A percentile compares a stretch with the other conserved stretches of the same genome.
Evolutionary conservation across 1,140 invertebrate genomes (phyloP).

Genomic region (Sinonovacula constricta): DNA sequence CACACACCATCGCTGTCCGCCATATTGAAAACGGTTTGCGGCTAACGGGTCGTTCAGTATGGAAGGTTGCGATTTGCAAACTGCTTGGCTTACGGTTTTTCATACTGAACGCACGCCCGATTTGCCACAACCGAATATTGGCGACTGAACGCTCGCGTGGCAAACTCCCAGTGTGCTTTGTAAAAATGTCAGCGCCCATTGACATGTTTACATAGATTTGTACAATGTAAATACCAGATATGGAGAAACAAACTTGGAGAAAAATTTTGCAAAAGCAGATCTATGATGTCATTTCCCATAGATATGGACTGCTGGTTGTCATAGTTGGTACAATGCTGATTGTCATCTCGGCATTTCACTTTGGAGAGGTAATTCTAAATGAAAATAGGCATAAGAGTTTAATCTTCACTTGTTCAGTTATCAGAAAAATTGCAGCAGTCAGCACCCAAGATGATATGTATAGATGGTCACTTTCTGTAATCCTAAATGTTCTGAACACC

Average conservation of each 20-base stretch:
- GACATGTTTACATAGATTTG: constrained; percentile 31
- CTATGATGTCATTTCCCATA: constrained; percentile 77
- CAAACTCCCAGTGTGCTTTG: constrained; percentile 16
- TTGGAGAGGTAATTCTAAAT: constrained; percentile 76
- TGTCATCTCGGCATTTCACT: constrained; percentile 72
- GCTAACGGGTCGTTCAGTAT: too few species aligned
- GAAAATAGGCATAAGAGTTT: background rate
- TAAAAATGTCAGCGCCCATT: constrained; percentile 48
- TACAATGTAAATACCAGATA: background rate
- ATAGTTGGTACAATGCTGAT: constrained; percentile 70
- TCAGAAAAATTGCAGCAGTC: background rate
- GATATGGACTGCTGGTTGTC: constrained; percentile 73
- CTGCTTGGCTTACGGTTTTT: too few species aligned
- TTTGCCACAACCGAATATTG: too few species aligned
- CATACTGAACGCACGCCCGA: too few species aligned
- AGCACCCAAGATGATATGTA: too few species aligned
- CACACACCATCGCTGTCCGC: too few species aligned
- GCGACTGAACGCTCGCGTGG: too few species aligned
- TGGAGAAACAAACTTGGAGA: constrained; percentile 55
- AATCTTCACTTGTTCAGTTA: background rate
- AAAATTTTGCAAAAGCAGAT: constrained; percentile 77
- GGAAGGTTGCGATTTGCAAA: too few species aligned
- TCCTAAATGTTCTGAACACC: too few species aligned
- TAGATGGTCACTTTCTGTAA: too few species aligned
- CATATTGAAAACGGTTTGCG: too few species aligned